Evolutionary conservation across 2,113 vertebrate genomes (phyloP).

Genomic region (Etheostoma cragini): DNA sequence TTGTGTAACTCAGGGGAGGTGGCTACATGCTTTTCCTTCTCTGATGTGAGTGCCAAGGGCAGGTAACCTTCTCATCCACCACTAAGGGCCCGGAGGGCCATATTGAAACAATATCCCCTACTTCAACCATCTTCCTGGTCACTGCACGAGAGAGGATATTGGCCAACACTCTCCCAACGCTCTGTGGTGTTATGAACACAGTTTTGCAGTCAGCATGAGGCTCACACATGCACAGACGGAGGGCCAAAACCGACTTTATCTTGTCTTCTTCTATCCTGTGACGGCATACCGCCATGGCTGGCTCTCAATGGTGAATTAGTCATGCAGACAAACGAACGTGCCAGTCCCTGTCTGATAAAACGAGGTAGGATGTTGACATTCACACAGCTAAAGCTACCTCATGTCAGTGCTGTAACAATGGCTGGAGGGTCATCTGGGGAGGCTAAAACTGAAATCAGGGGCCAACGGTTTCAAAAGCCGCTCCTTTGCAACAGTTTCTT

Average conservation of each 20-base stretch:
- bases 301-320: slow-evolving; percentile 53
- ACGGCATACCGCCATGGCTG: slow-evolving; percentile 39
- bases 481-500: slow-evolving; percentile 62
- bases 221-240: slow-evolving; percentile 28
- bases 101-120: slow-evolving; percentile 72
- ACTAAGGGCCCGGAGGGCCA: slow-evolving; percentile 43
- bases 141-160: slow-evolving; percentile 73
- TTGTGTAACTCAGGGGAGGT: slow-evolving; percentile 67
- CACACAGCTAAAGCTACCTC: slow-evolving; percentile 23
- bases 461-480: slow-evolving; percentile 13
- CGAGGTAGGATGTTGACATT: slow-evolving; percentile 55
- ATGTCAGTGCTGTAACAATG: slow-evolving; percentile 36
- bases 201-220: slow-evolving; percentile 40
- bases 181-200: slow-evolving; percentile 58
- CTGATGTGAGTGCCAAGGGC: slow-evolving; percentile 67
- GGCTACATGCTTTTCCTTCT: slow-evolving; percentile 59
- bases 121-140: slow-evolving; percentile 63
- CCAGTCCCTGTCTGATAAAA: slow-evolving; percentile 60
- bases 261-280: slow-evolving; percentile 37
- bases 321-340: slow-evolving; percentile 63
- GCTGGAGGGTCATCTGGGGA: slow-evolving; percentile 18
- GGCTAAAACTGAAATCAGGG: slow-evolving; percentile 21
- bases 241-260: slow-evolving; percentile 29
- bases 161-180: slow-evolving; percentile 56
- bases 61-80: slow-evolving; percentile 59